Evolutionary conservation across 2,113 vertebrate genomes (phyloP), one percentile per base, ranked within the genome.

Genomic region (Sapayoa aenigma): DNA sequence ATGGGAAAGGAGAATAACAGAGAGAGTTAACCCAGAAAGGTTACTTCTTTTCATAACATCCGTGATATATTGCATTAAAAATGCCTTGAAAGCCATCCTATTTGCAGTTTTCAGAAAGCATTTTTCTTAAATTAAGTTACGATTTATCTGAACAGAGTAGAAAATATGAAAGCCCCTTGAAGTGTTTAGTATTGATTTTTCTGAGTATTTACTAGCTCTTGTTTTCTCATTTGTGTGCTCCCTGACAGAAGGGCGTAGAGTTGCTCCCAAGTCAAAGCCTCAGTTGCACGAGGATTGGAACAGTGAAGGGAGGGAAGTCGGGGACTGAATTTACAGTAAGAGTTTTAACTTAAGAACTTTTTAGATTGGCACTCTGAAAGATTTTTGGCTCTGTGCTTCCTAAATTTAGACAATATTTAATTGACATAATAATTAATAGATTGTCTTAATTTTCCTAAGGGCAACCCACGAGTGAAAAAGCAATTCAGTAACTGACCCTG

Each of bases 161-260:
- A 98, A 98, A 98, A 98, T 87, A 98, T 96, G 78, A 94, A 96
- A 96, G 95, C 81, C 96, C 95, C 96, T 93, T 96, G 98, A 98
- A 98, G 97, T 98, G 97, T 98, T 98, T 98, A 98, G 97, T 98
- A 97, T 99, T 98, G 97, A 98, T 98, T 98, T 97, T 98, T 96
- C 96, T 94, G 94, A 94, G 95, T 97, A 83, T 96, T 98, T 97
- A 94, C 96, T 93, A 75, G 94, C 95, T 97, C 94, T 97, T 96
- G 95, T 98, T 94, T 98, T 98, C 95, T 97, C 85, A 91, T 94
- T 93, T 95, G 82, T 96, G 95, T 85, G 67, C 59, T 96, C 89
- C 89, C 56, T 90, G 87, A 83, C 95, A 83, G 97, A 97, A 96
- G 52, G 94, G 93, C 91, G 93, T 74, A 87, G 89, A 97, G 95